Conservation (phyloP, 2,888 invertebrate genomes). For the Pollenia amentaria region DNA sequence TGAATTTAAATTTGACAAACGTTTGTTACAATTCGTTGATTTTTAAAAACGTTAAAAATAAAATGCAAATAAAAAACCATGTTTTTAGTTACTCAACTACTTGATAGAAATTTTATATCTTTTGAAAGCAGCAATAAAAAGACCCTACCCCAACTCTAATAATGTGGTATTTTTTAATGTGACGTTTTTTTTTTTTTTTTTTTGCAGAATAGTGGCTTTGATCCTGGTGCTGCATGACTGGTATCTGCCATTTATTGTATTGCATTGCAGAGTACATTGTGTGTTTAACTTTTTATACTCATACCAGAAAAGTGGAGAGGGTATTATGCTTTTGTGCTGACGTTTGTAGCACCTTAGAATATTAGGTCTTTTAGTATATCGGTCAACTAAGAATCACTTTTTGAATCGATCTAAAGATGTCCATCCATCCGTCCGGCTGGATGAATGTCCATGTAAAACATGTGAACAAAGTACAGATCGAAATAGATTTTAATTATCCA, state of each 20-base stretch:
- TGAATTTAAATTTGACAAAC: conserved; percentile 67
- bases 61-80: conserved; percentile 22
- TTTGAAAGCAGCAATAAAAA: not conserved
- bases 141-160: not conserved
- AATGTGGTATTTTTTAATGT: conserved; percentile 24
- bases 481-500: too few species aligned
- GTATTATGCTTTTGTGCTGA: too few species aligned
- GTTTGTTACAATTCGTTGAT: conserved; percentile 65
- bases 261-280: not conserved
- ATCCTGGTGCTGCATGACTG: conserved; percentile 24
- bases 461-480: too few species aligned
- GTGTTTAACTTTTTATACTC: not conserved
- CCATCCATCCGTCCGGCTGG: too few species aligned
- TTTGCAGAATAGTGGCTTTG: conserved; percentile 2
- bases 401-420: too few species aligned
- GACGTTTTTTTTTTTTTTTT: not conserved
- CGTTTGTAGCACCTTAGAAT: too few species aligned
- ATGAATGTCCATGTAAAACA: too few species aligned
- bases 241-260: conserved; percentile 17
- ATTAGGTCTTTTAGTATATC: too few species aligned
- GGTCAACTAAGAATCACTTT: too few species aligned
- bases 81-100: conserved; percentile 19
- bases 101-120: not conserved
- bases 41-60: conserved; percentile 32
- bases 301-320: too few species aligned